Evolutionary conservation across 2,113 vertebrate species (phyloP), one percentile per base, ranked within the genome.

Genomic region (Clarias macrocephalus): DNA sequence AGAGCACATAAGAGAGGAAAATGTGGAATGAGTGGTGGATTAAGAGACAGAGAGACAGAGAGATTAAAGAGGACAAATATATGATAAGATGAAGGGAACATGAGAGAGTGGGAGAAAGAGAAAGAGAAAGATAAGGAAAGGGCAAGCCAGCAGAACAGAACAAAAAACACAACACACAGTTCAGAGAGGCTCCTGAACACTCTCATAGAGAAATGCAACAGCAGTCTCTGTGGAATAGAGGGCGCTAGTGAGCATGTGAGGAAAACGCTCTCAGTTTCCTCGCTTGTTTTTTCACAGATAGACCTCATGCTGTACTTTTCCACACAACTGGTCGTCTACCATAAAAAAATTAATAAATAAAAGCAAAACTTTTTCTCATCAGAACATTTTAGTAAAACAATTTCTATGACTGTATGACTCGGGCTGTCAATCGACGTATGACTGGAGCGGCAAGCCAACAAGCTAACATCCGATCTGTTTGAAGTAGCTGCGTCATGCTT

Each of bases 101-200:
- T 54, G 56, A 87, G 63, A 65, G 72, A 77, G 28, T n/a, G 19
- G 19, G 48, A 33, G 60, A 30, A 65, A 59, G 54, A 82, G 83
- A 42, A 86, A 91, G 57, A 88, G 88, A 89, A 89, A 87, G 91
- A 91, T 88, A 91, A 92, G 92, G 88, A 90, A 89, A 89, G 91
- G 88, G 85, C 89, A 92, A 92, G 77, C 94, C 90, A 92, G 93
- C 81, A 93, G 92, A 86, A 94, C 90, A 91, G 52, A 87, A 93
- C 85, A 93, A 92, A 90, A 93, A 93, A 52, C 33, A 65, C 73
- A 95, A 88, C 86, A 91, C 42, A 87, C 88, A 76, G 87, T 65
- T 79, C 82, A 82, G 54, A 62, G 37, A 68, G 23, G 80, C 25
- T 18, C 37, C 30, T 77, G 25, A 56, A 6, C 5, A 11, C 75